Conservation (phyloP, 1,140 invertebrate genomes). For the Drosophila ohnishii region DNA sequence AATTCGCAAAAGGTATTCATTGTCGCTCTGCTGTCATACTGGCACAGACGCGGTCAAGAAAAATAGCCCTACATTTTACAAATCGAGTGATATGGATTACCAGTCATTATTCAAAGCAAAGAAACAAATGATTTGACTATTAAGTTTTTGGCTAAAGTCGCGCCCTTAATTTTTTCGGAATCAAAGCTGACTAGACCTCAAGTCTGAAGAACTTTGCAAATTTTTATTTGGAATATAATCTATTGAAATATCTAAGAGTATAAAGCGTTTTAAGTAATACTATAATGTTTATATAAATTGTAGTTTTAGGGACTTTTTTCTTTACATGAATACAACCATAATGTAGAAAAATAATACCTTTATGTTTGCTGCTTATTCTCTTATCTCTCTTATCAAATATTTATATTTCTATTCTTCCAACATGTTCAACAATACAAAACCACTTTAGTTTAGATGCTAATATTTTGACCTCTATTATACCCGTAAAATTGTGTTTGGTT, state of each 20-base stretch:
- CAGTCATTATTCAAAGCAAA: not conserved
- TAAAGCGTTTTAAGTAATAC: no score
- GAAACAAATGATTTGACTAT: not conserved
- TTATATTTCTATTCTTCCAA: not conserved
- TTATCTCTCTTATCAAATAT: not conserved
- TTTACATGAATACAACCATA: no score
- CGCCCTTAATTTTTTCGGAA: no score
- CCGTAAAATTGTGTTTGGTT: constrained; percentile 8
- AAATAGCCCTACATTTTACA: not conserved
- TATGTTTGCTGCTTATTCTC: not conserved
- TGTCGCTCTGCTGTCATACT: constrained; percentile 10
- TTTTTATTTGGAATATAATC: no score
- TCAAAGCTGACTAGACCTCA: no score
- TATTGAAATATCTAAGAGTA: no score
- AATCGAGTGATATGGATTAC: not conserved
- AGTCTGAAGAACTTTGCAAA: no score
- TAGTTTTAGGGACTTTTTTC: no score
- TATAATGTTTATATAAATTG: no score
- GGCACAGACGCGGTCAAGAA: constrained; percentile 7
- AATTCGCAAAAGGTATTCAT: constrained; percentile 70
- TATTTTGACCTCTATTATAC: not conserved
- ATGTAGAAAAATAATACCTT: no score
- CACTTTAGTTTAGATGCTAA: not conserved
- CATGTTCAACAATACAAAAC: not conserved
- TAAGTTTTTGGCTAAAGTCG: no score